Evolutionary conservation across 2,888 invertebrate species (phyloP).

Genomic region (Chloroclystis v-ata): DNA sequence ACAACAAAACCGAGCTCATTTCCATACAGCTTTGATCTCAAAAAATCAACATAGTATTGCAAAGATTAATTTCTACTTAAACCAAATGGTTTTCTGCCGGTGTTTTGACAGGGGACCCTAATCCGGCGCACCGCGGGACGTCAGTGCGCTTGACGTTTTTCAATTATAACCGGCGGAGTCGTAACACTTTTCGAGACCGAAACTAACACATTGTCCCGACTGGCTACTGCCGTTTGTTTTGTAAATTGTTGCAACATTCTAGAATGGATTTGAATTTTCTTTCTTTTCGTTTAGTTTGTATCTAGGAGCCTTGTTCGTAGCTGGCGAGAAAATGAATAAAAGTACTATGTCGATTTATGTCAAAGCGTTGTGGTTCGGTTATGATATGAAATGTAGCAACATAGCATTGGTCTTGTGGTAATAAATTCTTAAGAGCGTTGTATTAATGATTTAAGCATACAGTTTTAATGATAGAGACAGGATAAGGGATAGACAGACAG

Average conservation of each 20-base stretch:
- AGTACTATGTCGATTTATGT: no score
- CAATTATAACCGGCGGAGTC: conserved; percentile 57
- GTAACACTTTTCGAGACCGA: conserved; percentile 56
- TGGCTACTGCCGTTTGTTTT: conserved; percentile 19
- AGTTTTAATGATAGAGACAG: no score
- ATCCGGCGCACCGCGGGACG: conserved; percentile 64
- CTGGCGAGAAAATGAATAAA: no score
- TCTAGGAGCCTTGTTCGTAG: neutral
- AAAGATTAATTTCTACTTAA: conserved; percentile 23
- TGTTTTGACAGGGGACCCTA: conserved; percentile 53
- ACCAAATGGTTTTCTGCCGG: conserved; percentile 23
- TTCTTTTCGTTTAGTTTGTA: neutral
- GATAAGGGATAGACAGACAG: no score
- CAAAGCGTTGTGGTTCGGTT: no score
- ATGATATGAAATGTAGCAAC: no score
- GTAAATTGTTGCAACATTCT: conserved; percentile 15
- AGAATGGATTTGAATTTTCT: neutral
- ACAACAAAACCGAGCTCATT: conserved; percentile 10
- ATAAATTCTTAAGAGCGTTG: no score
- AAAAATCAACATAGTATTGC: conserved; percentile 25
- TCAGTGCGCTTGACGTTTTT: conserved; percentile 64
- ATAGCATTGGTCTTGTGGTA: no score
- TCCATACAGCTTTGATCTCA: conserved; percentile 16
- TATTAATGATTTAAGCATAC: no score
- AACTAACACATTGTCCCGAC: conserved; percentile 26